Percentiles rank a stretch among this genome's conserved stretches.
phyloP scores from a whole-genome alignment of 2,888 invertebrate genomes.

The Aelia acuminata region DNA sequence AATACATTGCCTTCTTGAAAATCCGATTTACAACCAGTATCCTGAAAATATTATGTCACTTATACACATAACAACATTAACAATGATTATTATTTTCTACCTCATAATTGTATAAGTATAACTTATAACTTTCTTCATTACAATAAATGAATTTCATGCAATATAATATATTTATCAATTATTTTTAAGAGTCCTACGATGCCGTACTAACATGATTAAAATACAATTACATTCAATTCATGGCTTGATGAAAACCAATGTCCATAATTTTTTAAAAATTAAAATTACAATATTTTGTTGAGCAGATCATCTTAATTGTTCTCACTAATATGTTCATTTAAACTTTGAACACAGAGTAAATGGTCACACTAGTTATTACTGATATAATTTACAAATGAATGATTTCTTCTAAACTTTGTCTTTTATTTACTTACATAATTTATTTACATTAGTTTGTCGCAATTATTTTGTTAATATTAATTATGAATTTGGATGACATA shows the following conservation, averaged over 20 bases:
- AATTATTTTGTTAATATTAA: neutral
- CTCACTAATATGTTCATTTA: conserved; percentile 15
- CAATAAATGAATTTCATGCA: neutral
- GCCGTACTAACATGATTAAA: neutral
- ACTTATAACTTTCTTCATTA: neutral
- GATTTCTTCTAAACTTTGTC: neutral
- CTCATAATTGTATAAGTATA: neutral
- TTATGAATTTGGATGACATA: neutral
- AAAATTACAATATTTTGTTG: neutral
- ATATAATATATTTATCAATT: neutral
- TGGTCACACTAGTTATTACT: neutral
- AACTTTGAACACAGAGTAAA: conserved; percentile 20
- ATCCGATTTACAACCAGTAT: neutral
- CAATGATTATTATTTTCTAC: neutral
- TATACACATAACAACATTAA: neutral
- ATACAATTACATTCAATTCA: neutral
- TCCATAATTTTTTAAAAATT: neutral
- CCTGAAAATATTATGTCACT: neutral
- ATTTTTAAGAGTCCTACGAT: neutral
- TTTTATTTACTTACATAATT: neutral
- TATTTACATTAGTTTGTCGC: neutral
- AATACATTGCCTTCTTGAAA: neutral
- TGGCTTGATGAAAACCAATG: neutral
- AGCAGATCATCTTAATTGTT: conserved; percentile 27
- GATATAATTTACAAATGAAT: neutral